Base-by-base conservation (phyloP, 2,113 vertebrate genomes). In the Triplophysa dalaica region DNA sequence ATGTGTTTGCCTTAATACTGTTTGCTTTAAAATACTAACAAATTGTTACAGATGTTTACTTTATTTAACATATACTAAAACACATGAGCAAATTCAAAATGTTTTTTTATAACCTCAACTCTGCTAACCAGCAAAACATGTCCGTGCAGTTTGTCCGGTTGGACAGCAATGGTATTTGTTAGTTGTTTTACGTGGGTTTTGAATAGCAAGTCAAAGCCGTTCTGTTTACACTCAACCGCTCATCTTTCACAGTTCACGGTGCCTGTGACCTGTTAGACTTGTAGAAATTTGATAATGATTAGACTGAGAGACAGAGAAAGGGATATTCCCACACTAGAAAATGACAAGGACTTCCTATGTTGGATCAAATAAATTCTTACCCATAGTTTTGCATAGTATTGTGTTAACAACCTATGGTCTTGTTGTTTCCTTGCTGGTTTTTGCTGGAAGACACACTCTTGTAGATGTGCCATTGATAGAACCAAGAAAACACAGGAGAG, bases 171-270 rank as follows among this genome's bases (percentile, higher is more conserved):
- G 3, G 8, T 58, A 58, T 58, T 72, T 12, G 48, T 48, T 62
- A 62, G 38, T 43, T 60, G 54, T 41, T 63, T 75, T 63, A 63
- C 72, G 48, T 75, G 58, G 48, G 21, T 48, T 62, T 63, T 75
- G 58, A 75, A 48, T 75, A 48, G 13, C 2, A 22, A 24, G 21
- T 45, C 29, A 58, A 21, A 75, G 58, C 41, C 26, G 10, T 48
- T 26, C 41, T 75, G 58, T 75, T 63, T 63, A 62, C 52, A 38
- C 10, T 48, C 21, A 62, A 75, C 33, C 8, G 38, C 72, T 75
- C 58, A 63, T 63, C 14, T 11, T 3, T 48, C 58, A 48, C 12
- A 45, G 38, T 63, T 43, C 16, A 22, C 41, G 0, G 2, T 43
- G 61, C 21, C 56, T 38, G 2, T 24, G 56, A 12, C 54, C 19